These are phyloP conservation scores for Diorhabda sublineata DNA, from an alignment of 1,140 invertebrate genomes.

Conservation along the genomic window DNA sequence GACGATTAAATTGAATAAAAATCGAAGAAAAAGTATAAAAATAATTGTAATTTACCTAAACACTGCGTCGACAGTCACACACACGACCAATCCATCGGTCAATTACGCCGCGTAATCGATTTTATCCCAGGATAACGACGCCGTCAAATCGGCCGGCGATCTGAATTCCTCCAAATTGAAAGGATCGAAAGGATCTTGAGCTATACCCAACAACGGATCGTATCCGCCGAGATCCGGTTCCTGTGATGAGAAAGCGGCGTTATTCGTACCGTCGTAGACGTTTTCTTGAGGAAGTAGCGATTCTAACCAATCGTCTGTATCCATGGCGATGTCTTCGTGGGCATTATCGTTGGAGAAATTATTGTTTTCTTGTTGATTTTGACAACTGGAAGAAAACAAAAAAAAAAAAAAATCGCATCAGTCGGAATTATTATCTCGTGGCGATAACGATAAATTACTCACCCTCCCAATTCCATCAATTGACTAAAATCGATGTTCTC, in stretches of 20 bases:
- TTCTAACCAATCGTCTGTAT: constrained; percentile 73
- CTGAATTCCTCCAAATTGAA: constrained; percentile 70
- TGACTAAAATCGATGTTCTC: constrained; percentile 57
- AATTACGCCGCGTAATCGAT: constrained; percentile 60
- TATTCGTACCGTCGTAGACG: constrained; percentile 25
- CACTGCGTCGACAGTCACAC: constrained; percentile 1
- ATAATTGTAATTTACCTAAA: not conserved
- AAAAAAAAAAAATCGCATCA: not conserved
- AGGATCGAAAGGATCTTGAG: constrained; percentile 64
- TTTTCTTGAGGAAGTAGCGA: constrained; percentile 54
- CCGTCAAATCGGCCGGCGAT: constrained; percentile 51
- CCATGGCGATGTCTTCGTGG: constrained; percentile 54
- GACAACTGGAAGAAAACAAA: constrained; percentile 24
- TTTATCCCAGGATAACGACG: constrained; percentile 56
- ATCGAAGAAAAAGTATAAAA: too few species aligned
- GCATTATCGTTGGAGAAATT: constrained; percentile 28
- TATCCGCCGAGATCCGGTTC: constrained; percentile 50
- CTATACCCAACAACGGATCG: constrained; percentile 59
- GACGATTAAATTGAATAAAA: too few species aligned
- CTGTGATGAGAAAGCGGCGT: constrained; percentile 41
- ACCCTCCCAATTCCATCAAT: constrained; percentile 49
- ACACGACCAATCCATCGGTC: not conserved
- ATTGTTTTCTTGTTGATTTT: constrained; percentile 27
- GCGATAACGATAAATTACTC: not conserved
- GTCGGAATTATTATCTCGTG: not conserved